Percentiles rank a stretch among this genome's conserved stretches.
Evolutionary conservation across 1,140 invertebrate genomes (phyloP).

Genomic region (Aphis craccivora): DNA sequence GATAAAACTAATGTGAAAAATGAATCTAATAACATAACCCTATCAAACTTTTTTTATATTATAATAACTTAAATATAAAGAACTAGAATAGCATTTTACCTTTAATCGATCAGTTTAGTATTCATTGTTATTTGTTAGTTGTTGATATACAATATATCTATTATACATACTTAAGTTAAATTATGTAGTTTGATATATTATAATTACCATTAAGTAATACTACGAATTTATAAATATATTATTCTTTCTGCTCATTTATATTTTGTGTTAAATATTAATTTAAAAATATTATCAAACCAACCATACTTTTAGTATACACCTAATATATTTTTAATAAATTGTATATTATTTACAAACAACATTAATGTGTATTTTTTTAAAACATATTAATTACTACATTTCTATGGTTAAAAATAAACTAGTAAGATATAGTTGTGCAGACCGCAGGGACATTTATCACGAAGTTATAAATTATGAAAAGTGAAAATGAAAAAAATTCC

Average conservation of each 20-base stretch:
- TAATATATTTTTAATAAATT: not conserved
- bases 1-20: not conserved
- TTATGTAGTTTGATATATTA: not conserved
- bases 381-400: not conserved
- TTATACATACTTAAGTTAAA: no score
- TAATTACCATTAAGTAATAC: not conserved
- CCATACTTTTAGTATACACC: no score
- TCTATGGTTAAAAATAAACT: constrained; percentile 6
- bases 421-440: not conserved
- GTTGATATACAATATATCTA: not conserved
- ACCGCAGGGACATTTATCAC: not conserved
- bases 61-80: not conserved
- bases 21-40: not conserved
- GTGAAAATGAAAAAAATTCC: not conserved
- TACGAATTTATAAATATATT: not conserved
- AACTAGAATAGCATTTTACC: not conserved
- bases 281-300: no score
- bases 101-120: not conserved
- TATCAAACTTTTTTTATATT: not conserved
- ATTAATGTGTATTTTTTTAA: not conserved
- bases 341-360: not conserved
- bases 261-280: no score
- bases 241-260: not conserved
- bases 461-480: not conserved
- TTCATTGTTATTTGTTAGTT: not conserved